Evolutionary conservation across 1,140 invertebrate species (phyloP), one percentile per base, ranked within the genome.

Genomic region (Lithobius niger): DNA sequence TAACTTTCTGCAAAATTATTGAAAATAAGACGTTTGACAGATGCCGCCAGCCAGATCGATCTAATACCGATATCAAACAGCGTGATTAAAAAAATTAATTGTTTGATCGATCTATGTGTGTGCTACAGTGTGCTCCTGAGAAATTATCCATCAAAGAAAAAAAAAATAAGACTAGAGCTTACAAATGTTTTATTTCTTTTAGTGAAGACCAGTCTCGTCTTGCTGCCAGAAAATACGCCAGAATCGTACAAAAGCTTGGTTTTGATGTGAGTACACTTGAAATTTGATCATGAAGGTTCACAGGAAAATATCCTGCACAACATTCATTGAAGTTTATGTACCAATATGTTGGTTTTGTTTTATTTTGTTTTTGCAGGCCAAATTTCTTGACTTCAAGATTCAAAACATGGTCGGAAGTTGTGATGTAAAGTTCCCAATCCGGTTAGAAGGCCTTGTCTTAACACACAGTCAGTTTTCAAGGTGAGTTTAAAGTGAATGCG

Each of bases 391-490:
- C 67, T 99, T 99, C 68, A 99, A 99, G 79, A 96, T 99, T 61
- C 96, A 99, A 76, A 99, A 99, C 69, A 99, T 99, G 93, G 97
- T 99, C 42, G 97, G 94, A 13, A 97, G 91, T 66, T 98, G 94
- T 76, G 96, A 99, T 76, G 94, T 99, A 0, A 97, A 96, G 70
- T 99, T 99, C 75, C 94, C 95, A 3, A 98, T 99, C 61, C 81
- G 94, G 66, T 74, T 99, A 45, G 97, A 99, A 78, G 94, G 93
- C 52, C 76, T 99, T 47, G 92, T 97, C 47, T 75, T 98, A 19
- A 96, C 90, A 15, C 97, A 99, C 73, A 85, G 86, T 64, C 93
- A 97, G 74, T 99, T 99, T 75, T 95, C 90, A 70, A 95, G 90
- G 62, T 82, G 69, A 63, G 58, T 49, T 3, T 27, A 55, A 48